phyloP scores from a whole-genome alignment of 2,797 vertebrate genomes.

The Eupleurogrammus muticus region DNA sequence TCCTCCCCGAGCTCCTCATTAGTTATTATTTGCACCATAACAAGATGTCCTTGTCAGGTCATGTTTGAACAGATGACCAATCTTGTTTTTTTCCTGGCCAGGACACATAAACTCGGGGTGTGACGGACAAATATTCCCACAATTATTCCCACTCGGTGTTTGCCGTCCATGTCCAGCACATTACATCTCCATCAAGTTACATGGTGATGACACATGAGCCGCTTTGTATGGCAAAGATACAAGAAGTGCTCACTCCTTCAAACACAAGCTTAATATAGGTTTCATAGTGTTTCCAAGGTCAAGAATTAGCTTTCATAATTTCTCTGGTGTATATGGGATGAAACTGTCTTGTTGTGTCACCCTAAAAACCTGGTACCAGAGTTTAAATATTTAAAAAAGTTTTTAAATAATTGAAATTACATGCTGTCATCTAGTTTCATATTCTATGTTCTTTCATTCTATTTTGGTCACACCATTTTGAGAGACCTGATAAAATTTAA shows the following conservation, averaged over 20 bases:
- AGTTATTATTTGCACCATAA: neutral
- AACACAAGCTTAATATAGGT: neutral
- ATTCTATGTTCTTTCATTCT: no score
- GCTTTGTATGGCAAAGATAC: neutral
- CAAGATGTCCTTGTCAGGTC: neutral
- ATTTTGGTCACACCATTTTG: no score
- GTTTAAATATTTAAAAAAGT: no score
- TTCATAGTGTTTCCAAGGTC: neutral
- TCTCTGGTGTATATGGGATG: neutral
- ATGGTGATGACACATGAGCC: neutral
- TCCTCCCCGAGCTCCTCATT: neutral
- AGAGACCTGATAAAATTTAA: no score
- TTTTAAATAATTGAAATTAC: no score
- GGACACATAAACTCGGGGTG: neutral
- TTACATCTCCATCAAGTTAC: neutral
- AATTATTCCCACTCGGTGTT: no score
- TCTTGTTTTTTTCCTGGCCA: neutral
- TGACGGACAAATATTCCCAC: neutral
- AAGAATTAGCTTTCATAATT: neutral
- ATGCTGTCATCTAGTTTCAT: no score
- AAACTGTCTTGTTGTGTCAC: no score
- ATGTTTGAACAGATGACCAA: neutral
- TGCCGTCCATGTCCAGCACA: no score
- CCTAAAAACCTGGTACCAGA: no score
- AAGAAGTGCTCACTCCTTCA: neutral